These are phyloP conservation scores for Crypturellus undulatus DNA, from an alignment of 2,113 vertebrate species.

Conservation along the genomic window DNA sequence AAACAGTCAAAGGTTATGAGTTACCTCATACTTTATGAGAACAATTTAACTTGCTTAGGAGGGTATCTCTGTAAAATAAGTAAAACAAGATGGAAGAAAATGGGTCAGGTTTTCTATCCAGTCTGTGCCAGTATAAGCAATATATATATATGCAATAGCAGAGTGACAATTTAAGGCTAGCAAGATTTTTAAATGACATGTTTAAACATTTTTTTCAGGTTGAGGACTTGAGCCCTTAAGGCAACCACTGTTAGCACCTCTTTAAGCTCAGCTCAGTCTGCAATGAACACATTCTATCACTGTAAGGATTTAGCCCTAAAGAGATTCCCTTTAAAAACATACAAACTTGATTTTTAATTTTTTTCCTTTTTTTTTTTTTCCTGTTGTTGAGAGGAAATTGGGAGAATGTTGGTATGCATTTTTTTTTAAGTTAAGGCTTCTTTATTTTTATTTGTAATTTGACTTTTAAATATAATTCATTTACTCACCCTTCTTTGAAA, in stretches of 20 bases:
- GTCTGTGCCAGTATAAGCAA: not conserved
- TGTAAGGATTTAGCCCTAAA: not conserved
- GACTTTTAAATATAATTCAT: not conserved
- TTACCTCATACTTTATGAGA: not conserved
- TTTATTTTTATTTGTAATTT: not conserved
- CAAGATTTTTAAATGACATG: not conserved
- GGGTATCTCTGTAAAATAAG: not conserved
- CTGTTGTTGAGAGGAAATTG: not conserved
- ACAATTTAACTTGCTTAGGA: not conserved
- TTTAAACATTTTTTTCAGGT: not conserved
- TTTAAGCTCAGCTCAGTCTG: not conserved
- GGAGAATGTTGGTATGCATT: not conserved
- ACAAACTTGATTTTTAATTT: not conserved
- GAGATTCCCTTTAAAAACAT: not conserved
- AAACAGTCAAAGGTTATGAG: not conserved
- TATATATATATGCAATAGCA: not conserved
- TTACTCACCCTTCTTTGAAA: not conserved
- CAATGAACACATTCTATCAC: not conserved
- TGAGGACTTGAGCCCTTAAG: not conserved
- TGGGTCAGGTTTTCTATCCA: not conserved
- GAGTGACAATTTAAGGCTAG: not conserved
- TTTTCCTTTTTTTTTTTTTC: not conserved
- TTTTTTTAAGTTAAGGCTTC: not conserved
- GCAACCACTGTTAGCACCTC: not conserved
- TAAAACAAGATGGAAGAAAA: not conserved